phyloP scores from a whole-genome alignment of 2,888 invertebrate species.

The Plebejus melissa region DNA sequence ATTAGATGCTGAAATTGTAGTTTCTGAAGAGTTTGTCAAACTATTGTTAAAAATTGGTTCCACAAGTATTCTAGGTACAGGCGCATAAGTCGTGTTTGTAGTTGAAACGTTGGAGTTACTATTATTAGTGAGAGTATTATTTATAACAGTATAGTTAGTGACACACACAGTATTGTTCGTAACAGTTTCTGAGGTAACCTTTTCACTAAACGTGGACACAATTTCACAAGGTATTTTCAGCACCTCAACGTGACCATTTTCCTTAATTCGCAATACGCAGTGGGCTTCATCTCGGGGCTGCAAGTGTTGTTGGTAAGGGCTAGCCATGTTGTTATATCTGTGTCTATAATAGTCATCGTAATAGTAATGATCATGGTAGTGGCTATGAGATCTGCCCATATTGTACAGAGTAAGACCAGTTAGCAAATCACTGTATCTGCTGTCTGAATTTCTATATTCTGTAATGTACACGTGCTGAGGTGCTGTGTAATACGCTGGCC shows the following conservation, averaged over 20 bases:
- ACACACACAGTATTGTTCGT: conserved; percentile 53
- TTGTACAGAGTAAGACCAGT: conserved; percentile 67
- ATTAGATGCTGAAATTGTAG: conserved; percentile 10
- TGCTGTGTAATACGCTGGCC: conserved; percentile 49
- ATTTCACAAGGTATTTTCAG: conserved; percentile 69
- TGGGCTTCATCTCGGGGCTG: conserved; percentile 49
- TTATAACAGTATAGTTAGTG: conserved; percentile 49
- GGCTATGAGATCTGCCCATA: conserved; percentile 59
- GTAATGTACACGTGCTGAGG: conserved; percentile 64
- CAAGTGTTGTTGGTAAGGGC: conserved; percentile 38
- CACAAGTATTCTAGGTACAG: conserved; percentile 29
- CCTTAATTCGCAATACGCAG: conserved; percentile 58
- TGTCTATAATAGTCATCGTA: conserved; percentile 63
- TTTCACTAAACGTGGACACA: conserved; percentile 63
- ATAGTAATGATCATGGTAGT: conserved; percentile 60
- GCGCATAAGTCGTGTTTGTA: conserved; percentile 12
- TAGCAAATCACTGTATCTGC: conserved; percentile 61
- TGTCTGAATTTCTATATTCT: conserved; percentile 61
- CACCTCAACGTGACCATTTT: conserved; percentile 49
- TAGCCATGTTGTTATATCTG: conserved; percentile 44
- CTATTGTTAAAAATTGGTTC: neutral
- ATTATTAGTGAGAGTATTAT: conserved; percentile 38
- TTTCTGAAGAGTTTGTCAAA: neutral
- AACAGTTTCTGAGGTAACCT: conserved; percentile 38
- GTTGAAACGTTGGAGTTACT: neutral